A percentile compares a stretch with the other conserved stretches of the same genome.
phyloP scores from a whole-genome alignment of 1,140 invertebrate species.

The Psilanteris sp. region DNA sequence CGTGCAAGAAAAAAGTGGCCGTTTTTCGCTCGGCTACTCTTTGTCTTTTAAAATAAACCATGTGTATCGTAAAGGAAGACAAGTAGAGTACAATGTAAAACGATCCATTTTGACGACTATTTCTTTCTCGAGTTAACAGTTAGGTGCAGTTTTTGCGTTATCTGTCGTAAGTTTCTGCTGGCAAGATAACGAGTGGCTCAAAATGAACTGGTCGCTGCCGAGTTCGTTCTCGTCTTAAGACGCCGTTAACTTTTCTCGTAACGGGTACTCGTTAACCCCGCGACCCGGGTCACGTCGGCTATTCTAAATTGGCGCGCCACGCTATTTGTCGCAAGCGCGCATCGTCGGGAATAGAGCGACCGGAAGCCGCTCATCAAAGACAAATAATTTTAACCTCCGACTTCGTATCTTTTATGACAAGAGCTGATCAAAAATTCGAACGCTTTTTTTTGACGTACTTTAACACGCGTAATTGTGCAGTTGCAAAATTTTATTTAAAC shows the following conservation, averaged over 20 bases:
- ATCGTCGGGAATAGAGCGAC: slow-evolving; percentile 16
- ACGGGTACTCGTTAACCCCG: slow-evolving; percentile 70
- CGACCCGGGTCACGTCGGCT: slow-evolving; percentile 62
- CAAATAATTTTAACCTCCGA: slow-evolving; percentile 5
- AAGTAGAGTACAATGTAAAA: slow-evolving; percentile 42
- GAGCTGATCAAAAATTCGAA: no score
- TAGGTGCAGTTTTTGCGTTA: slow-evolving; percentile 38
- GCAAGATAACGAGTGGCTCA: slow-evolving; percentile 50
- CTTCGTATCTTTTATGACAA: no score
- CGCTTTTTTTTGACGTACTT: no score
- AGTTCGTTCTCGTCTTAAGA: slow-evolving; percentile 66
- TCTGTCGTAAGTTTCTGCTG: slow-evolving; percentile 30
- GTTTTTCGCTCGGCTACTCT: no score
- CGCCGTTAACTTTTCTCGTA: slow-evolving; percentile 64
- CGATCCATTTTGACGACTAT: slow-evolving; percentile 16
- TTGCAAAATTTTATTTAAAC: no score
- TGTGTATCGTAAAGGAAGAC: slow-evolving; percentile 22
- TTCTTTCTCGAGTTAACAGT: slow-evolving; percentile 41
- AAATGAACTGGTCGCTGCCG: slow-evolving; percentile 52
- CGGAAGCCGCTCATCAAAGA: slow-evolving; percentile 26
- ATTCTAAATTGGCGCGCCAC: slow-evolving; percentile 67
- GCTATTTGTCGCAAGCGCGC: slow-evolving; percentile 52
- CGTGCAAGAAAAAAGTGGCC: no score
- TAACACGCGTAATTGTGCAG: no score
- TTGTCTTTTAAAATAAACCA: slow-evolving; percentile 29